Base-by-base conservation (phyloP, 1,140 invertebrate genomes). In the Sitophilus oryzae region DNA sequence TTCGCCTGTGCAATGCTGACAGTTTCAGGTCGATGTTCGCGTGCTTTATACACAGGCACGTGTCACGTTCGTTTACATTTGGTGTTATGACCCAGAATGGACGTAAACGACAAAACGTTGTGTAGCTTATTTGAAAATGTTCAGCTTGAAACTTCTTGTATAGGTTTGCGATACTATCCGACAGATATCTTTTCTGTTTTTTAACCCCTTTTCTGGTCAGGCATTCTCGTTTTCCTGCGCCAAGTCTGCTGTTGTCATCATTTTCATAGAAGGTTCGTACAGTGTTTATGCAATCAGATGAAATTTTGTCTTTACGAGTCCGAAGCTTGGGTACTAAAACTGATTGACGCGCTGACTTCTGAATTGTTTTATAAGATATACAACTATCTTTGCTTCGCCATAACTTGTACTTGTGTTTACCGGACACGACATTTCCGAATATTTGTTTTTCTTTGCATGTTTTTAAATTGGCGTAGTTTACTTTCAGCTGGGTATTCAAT, bases 1-100 rank as follows among this genome's bases (percentile, higher is more conserved):
- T 21, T 45, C 20, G 43, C 2, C n/a, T 23, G n/a, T 45, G n/a
- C 21, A 45, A 45, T 45, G 43, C 43, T 3, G 43, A 25, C 22
- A 45, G 22, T 45, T 45, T 45, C 19, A 45, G 19, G 25, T 45
- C 22, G 43, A 45, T 14, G n/a, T 45, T 45, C 2, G 43, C 43
- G n/a, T 45, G 43, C 22, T 21, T 45, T 14, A 21, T 45, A 22
- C 43, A 45, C 2, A 45, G 43, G 43, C 43, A 45, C 6, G 22
- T 45, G 21, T 21, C 43, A 3, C 43, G 19, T 45, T 45, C 43
- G 43, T 45, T 45, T 9, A 45, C n/a, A 2, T 45, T 45, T 23
- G 43, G 43, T 25, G 5, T 23, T 23, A 45, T 14, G 2, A 45
- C 19, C 43, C 43, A 45, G 16, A 45, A 45, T 23, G 43, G 43